These are phyloP conservation scores for Grapholita molesta DNA, from an alignment of 1,140 invertebrate species.

Conservation along the genomic window DNA sequence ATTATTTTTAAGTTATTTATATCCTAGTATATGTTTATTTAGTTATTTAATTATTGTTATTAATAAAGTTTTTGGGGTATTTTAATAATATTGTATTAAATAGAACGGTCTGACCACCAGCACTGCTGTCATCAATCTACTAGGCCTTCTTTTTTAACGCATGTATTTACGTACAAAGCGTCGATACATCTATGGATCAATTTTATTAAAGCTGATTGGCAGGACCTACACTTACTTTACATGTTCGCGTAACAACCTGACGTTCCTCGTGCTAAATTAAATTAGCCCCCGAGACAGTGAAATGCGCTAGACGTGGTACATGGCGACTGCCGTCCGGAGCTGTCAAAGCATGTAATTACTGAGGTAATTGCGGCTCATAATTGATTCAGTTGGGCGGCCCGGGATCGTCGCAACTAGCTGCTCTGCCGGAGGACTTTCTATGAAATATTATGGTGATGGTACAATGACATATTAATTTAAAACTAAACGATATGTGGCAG, in stretches of 20 bases:
- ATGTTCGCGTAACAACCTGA: background rate
- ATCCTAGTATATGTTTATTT: too few relatives aligned
- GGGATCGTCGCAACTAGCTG: conserved; percentile 30
- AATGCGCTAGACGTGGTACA: background rate
- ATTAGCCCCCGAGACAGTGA: conserved; percentile 3
- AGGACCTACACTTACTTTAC: background rate
- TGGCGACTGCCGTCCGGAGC: conserved; percentile 19
- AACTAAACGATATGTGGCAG: too few relatives aligned
- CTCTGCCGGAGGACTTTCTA: background rate
- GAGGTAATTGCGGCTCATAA: conserved; percentile 32
- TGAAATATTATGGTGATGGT: background rate
- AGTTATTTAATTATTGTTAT: too few relatives aligned
- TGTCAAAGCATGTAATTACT: conserved; percentile 36
- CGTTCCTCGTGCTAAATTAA: background rate
- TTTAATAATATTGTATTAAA: too few relatives aligned
- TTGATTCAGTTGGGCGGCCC: conserved; percentile 28
- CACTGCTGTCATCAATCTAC: too few relatives aligned
- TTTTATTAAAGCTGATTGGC: background rate
- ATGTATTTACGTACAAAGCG: too few relatives aligned
- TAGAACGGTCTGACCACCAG: too few relatives aligned
- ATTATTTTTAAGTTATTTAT: too few relatives aligned
- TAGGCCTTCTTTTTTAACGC: too few relatives aligned
- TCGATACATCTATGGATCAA: too few relatives aligned
- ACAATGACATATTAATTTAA: too few relatives aligned
- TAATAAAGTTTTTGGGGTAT: too few relatives aligned